A percentile compares a stretch with the other conserved stretches of the same genome.
Conservation (phyloP, 1,140 invertebrate species). For the Pseudomyrmex dendroicus region DNA sequence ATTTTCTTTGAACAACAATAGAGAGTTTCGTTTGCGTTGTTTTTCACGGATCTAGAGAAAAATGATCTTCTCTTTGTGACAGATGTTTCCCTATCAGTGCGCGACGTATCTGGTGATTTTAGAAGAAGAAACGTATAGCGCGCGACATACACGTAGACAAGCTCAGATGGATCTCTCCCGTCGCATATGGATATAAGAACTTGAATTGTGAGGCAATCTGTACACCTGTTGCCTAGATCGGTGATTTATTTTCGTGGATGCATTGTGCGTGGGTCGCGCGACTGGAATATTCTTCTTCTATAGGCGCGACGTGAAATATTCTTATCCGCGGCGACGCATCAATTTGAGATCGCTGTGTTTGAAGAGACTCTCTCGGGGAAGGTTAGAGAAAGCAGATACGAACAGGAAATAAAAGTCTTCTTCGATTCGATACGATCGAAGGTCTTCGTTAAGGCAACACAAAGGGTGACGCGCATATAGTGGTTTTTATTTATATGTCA, state of each 20-base stretch:
- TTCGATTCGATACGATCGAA: constrained; percentile 57
- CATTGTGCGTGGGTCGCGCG: constrained; percentile 69
- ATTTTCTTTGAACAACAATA: not conserved
- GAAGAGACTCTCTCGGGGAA: not conserved
- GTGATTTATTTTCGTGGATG: constrained; percentile 72
- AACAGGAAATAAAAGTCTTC: constrained; percentile 28
- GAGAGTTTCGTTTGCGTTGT: not conserved
- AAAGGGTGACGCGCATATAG: not conserved
- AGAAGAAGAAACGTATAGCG: constrained; percentile 33
- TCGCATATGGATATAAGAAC: constrained; percentile 45
- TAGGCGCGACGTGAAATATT: constrained; percentile 56
- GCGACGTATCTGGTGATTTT: constrained; percentile 66
- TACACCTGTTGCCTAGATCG: constrained; percentile 76
- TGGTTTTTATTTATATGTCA: constrained; percentile 13
- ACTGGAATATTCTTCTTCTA: constrained; percentile 66
- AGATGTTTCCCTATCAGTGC: constrained; percentile 38
- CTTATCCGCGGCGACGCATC: constrained; percentile 43
- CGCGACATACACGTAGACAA: constrained; percentile 48
- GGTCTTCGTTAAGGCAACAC: constrained; percentile 39
- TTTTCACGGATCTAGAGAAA: constrained; percentile 21
- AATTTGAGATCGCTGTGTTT: constrained; percentile 37
- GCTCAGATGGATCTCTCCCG: constrained; percentile 43
- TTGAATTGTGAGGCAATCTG: constrained; percentile 65
- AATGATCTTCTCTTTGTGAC: constrained; percentile 12
- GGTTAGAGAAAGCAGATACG: not conserved